Evolutionary conservation across 2,888 invertebrate species (phyloP), one percentile per base, ranked within the genome.

Genomic region (Prenolepis imparis): DNA sequence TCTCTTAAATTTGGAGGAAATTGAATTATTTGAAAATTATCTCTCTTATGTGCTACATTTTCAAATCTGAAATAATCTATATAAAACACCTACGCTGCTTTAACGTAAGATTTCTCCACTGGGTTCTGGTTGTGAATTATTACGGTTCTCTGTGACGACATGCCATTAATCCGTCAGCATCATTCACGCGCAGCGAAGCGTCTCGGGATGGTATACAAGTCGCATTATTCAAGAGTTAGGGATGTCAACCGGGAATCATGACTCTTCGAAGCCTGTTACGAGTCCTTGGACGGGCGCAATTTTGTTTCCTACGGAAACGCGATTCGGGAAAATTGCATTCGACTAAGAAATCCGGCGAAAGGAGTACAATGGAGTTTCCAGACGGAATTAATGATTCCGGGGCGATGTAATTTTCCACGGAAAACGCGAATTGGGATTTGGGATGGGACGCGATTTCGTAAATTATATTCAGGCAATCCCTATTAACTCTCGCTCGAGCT

Each of bases 91-190:
- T 6, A n/a, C 52, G 24, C 24, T 21, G 32, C 15, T 59, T 55
- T 59, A 72, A 32, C 57, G 18, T 24, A 41, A 41, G 64, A 82
- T 55, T 18, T n/a, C 48, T 44, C 59, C 11, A 32, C 63, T 66
- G 52, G n/a, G 11, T 5, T 18, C 39, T 18, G 21, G 59, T 24
- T 61, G 59, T 63, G 59, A 87, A 85, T 87, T 87, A 81, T 74
- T 84, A 52, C 72, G 67, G 8, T 21, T 21, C 18, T 48, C 41
- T 18, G 21, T 64, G 59, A 55, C 59, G 68, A 36, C 61, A 63
- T 18, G 39, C 88, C 57, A 63, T 88, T 82, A 86, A 86, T 88
- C 84, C 78, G 83, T 78, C 55, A 73, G 41, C 73, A 74, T 84
- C 78, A 28, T 55, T 59, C 57, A 39, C 68, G 75, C 32, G 52